Evolutionary conservation across 2,113 vertebrate species (phyloP), one percentile per base, ranked within the genome.

Genomic region (Condylura cristata): DNA sequence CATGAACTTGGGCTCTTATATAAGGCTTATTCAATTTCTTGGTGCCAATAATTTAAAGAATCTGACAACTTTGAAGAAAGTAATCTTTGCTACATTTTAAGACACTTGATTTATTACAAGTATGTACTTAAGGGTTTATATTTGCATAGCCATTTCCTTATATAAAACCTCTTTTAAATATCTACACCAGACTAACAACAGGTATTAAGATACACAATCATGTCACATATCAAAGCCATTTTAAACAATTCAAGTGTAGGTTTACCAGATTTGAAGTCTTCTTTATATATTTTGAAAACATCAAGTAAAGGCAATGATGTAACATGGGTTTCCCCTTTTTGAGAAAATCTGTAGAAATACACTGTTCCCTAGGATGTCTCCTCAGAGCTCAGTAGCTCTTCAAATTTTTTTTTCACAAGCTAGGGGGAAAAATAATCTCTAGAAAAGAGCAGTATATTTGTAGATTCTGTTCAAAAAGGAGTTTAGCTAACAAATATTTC

Each of bases 401-500:
- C 60, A 75, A 41, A 82, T 1, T 56, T 56, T 22, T 30, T 39
- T 30, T 75, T 96, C 44, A 18, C 9, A 92, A 80, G 10, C 20
- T 37, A 82, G 13, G 78, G 90, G 41, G 34, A 24, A 61, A 61
- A 75, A 34, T n/a, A 56, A 53, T 30, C 86, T 14, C 18, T 74
- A 22, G 37, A 93, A 89, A 90, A 68, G n/a, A 81, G 14, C 74
- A 24, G 16, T 74, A 5, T 7, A 51, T 72, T 91, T 82, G 51
- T 20, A 80, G 58, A 4, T 7, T 61, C 26, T 94, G 1, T 65
- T 86, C 44, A 79, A 86, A 91, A 58, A 46, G 30, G 12, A 87
- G 17, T 92, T 74, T 81, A 82, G 39, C 46, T 34, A 70, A 32
- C 22, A 81, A 84, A 78, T 86, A 84, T 37, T 90, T 92, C 84